phyloP scores from a whole-genome alignment of 1,140 invertebrate genomes.

The Trachymyrmex cornetzi region DNA sequence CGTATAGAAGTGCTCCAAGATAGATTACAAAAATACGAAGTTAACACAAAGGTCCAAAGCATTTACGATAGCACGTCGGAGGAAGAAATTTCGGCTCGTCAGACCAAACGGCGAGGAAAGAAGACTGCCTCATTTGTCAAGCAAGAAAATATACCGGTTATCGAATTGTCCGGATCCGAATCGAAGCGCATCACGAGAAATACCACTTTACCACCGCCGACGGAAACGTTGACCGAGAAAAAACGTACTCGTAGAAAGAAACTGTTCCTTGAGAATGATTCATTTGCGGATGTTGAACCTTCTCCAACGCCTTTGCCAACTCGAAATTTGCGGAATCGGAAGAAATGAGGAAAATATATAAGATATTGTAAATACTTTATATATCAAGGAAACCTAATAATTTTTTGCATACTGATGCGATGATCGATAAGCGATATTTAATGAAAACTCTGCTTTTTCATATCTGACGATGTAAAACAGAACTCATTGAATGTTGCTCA shows the following conservation, averaged over 20 bases:
- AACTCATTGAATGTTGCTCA: no score
- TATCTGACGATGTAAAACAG: no score
- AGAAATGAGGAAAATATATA: conserved; percentile 66
- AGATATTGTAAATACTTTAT: conserved; percentile 39
- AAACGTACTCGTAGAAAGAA: conserved; percentile 76
- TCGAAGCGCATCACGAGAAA: conserved; percentile 67
- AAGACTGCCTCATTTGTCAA: conserved; percentile 39
- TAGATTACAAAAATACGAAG: conserved; percentile 36
- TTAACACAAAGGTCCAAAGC: conserved; percentile 38
- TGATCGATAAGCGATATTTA: no score
- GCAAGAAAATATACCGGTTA: conserved; percentile 68
- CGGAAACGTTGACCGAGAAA: conserved; percentile 37
- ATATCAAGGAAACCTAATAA: not conserved
- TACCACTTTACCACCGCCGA: conserved; percentile 39
- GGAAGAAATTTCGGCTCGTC: conserved; percentile 62
- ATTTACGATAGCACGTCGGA: conserved; percentile 72
- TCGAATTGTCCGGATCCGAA: conserved; percentile 77
- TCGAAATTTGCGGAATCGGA: conserved; percentile 75
- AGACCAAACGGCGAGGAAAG: conserved; percentile 47
- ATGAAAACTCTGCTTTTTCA: no score
- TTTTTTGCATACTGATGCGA: no score
- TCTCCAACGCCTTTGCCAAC: conserved; percentile 9
- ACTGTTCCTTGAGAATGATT: conserved; percentile 68
- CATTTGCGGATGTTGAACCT: conserved; percentile 74
- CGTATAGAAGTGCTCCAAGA: conserved; percentile 39